Evolutionary conservation across 2,888 invertebrate species (phyloP).

Genomic region (Eilema griseolum): DNA sequence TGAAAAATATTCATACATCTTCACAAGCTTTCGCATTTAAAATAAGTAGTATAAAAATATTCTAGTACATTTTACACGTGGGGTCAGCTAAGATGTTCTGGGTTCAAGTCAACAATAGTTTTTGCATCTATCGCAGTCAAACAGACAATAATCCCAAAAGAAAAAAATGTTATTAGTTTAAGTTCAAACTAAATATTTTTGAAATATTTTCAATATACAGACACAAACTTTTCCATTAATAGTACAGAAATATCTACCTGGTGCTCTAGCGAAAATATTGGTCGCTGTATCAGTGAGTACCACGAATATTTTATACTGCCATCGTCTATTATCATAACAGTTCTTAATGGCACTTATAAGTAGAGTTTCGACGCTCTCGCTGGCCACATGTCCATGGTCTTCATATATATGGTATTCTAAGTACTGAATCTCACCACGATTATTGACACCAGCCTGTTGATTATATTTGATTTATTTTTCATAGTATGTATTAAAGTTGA

Average conservation of each 20-base stretch:
- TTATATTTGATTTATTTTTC: not conserved
- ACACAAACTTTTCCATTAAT: no score
- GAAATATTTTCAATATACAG: no score
- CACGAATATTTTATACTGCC: slow-evolving; percentile 73
- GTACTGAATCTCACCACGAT: slow-evolving; percentile 89
- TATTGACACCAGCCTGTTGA: slow-evolving; percentile 69
- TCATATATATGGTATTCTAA: slow-evolving; percentile 85
- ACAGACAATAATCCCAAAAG: no score
- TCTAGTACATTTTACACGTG: no score
- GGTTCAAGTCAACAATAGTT: no score
- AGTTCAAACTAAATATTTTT: no score
- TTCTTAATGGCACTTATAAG: slow-evolving; percentile 76
- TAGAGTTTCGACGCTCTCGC: slow-evolving; percentile 81
- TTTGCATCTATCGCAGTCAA: no score
- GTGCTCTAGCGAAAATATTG: slow-evolving; percentile 89
- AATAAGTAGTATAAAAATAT: no score
- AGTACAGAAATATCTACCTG: slow-evolving; percentile 79
- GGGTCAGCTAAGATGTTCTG: no score
- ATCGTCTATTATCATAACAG: slow-evolving; percentile 87
- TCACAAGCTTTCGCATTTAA: no score
- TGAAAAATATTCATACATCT: no score
- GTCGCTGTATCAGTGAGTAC: slow-evolving; percentile 88
- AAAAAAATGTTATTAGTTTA: no score
- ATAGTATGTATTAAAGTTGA: not conserved
- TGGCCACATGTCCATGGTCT: slow-evolving; percentile 84